Conservation (phyloP, 2,113 vertebrate genomes). For the Zosterops japonicus region DNA sequence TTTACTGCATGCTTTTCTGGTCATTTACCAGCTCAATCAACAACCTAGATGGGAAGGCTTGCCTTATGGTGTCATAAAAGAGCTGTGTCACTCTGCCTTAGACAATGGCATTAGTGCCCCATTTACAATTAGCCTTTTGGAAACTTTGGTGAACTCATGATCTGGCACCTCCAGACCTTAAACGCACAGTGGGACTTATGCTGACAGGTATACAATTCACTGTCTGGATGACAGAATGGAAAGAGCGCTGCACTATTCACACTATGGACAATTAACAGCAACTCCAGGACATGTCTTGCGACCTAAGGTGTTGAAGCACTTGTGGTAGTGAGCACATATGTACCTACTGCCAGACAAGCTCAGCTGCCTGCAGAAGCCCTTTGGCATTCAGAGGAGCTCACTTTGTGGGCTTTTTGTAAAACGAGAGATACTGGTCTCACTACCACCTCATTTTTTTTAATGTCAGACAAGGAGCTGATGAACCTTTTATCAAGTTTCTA, state of each 20-base stretch:
- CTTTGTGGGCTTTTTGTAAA: neutral
- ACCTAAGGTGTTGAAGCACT: neutral
- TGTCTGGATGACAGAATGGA: neutral
- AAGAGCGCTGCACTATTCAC: neutral
- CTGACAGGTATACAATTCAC: neutral
- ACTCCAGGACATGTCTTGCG: too few relatives aligned
- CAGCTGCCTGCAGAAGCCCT: neutral
- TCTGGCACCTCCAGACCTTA: neutral
- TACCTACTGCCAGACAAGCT: neutral
- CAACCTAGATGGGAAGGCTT: neutral
- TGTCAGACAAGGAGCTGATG: neutral
- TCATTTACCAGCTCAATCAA: neutral
- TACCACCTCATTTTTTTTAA: neutral
- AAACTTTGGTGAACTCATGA: neutral
- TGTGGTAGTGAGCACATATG: too few relatives aligned
- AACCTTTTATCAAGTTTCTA: neutral
- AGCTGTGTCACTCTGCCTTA: too few relatives aligned
- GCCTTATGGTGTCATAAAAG: neutral
- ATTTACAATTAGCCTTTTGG: neutral
- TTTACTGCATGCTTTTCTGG: neutral
- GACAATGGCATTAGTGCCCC: neutral
- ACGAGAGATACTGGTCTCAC: neutral
- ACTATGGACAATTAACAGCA: neutral
- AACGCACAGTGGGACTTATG: accelerated
- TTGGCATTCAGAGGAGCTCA: neutral